Base-by-base conservation (phyloP, 2,113 vertebrate species). In the Clinocottus analis region DNA sequence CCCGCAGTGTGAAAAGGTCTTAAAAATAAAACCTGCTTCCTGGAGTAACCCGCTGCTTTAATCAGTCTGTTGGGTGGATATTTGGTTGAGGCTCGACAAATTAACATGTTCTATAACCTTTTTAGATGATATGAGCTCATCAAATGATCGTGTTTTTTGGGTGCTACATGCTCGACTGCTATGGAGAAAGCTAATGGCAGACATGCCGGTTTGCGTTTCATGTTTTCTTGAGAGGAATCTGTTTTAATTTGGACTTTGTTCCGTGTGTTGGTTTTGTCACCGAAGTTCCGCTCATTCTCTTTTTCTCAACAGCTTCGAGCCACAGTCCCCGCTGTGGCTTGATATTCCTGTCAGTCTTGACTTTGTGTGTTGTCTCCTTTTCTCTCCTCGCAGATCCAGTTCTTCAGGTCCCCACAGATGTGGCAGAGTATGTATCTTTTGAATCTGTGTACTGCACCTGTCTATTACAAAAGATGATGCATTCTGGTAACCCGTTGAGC, bases 391-490 rank as follows among this genome's bases (percentile, higher is more conserved):
- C 95, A 99, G 98, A 99, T 97, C 97, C 98, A 77, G 98, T 99
- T 80, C 96, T 99, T 79, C 98, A 99, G 88, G 97, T 99, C 81
- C 98, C 97, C 0, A 97, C 96, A 62, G 97, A 99, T 0, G 94
- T 99, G 80, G 95, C 98, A 92, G 97, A 99, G 98, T 99, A 96
- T 92, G 98, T 98, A 80, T 79, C 66, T 37, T 60, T 56, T 14
- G 23, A 6, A 12, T 14, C 39, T 58, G 45, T 59, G 27, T 43
- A 6, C 59, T 72, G 43, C 64, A 67, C 70, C 53, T 62, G 27
- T 84, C 53, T 63, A 43, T 61, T n/a, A 76, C 47, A 77, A 72
- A 86, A 76, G 69, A 35, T 11, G 11, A 2, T 53, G 5, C 55
- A 45, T 31, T 12, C 17, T 62, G 49, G 55, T 39, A 81, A 86